Evolutionary conservation across 2,797 vertebrate genomes (phyloP), one percentile per base, ranked within the genome.

Genomic region (Intellagama lesueurii): DNA sequence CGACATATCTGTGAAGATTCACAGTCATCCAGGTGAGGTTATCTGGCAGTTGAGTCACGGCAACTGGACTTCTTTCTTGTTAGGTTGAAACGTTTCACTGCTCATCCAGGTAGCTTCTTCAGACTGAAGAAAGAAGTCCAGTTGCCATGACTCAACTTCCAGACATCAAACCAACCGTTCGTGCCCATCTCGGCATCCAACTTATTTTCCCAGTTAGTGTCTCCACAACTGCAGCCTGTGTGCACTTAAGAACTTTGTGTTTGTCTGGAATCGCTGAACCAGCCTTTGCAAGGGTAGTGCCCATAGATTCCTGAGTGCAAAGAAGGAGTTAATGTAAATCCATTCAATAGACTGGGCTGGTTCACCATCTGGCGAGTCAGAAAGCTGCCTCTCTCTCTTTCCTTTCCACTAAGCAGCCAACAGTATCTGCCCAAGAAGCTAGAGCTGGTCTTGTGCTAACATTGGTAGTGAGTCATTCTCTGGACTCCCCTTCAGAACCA

Each of bases 261-360:
- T 66, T 47, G 28, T 32, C 7, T 26, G 30, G 4, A 70, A 40
- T 44, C 9, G 32, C 24, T 24, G 30, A 52, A 47, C 5, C 49
- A 44, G 49, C 8, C 30, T 1, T 66, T 5, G 77, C 26, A 5
- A 14, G 88, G 44, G 64, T 28, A n/a, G 64, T 85, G 72, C 1
- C 35, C 26, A 60, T 60, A 11, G 7, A 2, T 83, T 32, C 28
- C 28, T 4, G 6, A n/a, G 26, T n/a, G 30, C 26, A n/a, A 77
- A 24, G 26, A 82, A 86, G 72, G 84, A 69, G 84, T 77, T 86
- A 76, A 89, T 35, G 11, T 24, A 49, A 78, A 82, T 76, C 70
- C 84, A 82, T 32, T 82, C 66, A 64, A 72, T 35, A 69, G 73
- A 83, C 70, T 30, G 70, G 28, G 64, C 49, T 28, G 47, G 26